phyloP scores from a whole-genome alignment of 2,888 invertebrate genomes.

The Melieria picta region DNA sequence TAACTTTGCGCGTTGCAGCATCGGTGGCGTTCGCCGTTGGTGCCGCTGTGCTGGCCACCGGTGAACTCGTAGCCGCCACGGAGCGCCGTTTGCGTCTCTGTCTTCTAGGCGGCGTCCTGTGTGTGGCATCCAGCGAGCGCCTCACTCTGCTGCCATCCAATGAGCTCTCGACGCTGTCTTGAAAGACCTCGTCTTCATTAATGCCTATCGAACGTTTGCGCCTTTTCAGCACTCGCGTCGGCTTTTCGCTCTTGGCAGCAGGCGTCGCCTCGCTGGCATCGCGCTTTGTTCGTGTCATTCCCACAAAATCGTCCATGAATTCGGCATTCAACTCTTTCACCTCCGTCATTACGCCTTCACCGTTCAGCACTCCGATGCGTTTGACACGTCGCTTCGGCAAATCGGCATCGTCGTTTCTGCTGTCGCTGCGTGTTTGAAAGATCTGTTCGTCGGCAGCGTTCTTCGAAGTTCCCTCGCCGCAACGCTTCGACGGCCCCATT shows the following conservation, averaged over 20 bases:
- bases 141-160: slow-evolving; percentile 22
- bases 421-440: slow-evolving; percentile 16
- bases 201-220: slow-evolving; percentile 29
- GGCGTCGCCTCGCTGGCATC: not conserved
- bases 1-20: slow-evolving; percentile 6
- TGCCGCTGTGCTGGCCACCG: slow-evolving; percentile 1
- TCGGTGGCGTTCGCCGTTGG: slow-evolving; percentile 1
- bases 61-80: too few relatives aligned
- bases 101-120: too few relatives aligned
- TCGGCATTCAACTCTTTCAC: not conserved
- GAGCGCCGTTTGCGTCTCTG: too few relatives aligned
- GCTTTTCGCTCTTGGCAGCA: not conserved
- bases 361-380: slow-evolving; percentile 11
- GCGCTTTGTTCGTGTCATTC: slow-evolving; percentile 1
- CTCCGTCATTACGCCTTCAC: not conserved
- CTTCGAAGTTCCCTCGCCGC: slow-evolving; percentile 19
- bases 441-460: slow-evolving; percentile 1
- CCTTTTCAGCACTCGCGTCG: slow-evolving; percentile 20
- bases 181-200: slow-evolving; percentile 25
- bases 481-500: slow-evolving; percentile 5
- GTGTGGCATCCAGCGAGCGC: not conserved
- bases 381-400: slow-evolving; percentile 22
- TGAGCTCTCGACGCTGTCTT: not conserved
- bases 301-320: not conserved
- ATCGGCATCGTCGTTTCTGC: slow-evolving; percentile 30